A percentile compares a stretch with the other conserved stretches of the same genome.
phyloP scores from a whole-genome alignment of 2,797 vertebrate genomes.

The Sus cebifrons region DNA sequence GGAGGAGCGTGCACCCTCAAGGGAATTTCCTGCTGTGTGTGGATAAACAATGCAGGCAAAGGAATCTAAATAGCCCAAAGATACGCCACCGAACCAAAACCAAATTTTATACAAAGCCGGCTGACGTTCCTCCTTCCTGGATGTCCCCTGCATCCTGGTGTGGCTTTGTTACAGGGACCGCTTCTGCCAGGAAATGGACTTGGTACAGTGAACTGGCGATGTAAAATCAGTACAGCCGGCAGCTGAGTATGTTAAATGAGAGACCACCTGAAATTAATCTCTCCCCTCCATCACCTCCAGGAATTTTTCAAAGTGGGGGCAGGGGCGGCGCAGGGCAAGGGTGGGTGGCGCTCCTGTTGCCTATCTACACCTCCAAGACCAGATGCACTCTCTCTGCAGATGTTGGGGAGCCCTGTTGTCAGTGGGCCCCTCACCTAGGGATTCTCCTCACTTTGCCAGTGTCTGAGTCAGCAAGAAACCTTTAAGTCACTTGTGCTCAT shows the following conservation, averaged over 20 bases:
- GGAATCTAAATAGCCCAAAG: not conserved
- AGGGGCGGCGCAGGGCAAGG: no score
- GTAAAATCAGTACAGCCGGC: not conserved
- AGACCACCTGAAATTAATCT: not conserved
- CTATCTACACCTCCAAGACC: not conserved
- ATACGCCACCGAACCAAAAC: not conserved
- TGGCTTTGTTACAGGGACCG: not conserved
- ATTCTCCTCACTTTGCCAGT: not conserved
- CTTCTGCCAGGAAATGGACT: not conserved
- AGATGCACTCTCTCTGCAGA: not conserved
- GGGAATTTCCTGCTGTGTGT: not conserved
- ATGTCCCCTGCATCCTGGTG: not conserved
- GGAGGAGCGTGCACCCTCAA: not conserved
- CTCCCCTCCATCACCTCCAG: not conserved
- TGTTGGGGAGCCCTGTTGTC: not conserved
- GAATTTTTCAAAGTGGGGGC: not conserved
- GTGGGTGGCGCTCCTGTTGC: not conserved
- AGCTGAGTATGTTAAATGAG: not conserved
- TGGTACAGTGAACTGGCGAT: not conserved
- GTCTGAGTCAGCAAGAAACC: not conserved
- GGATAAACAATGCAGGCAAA: not conserved
- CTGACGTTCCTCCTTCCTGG: not conserved
- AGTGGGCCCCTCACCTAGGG: not conserved
- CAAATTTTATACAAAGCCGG: not conserved
- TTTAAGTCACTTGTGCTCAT: not conserved